Percentiles rank a stretch among this genome's conserved stretches.
Evolutionary conservation across 2,113 vertebrate species (phyloP).

Genomic region (Sinosuthora webbiana): DNA sequence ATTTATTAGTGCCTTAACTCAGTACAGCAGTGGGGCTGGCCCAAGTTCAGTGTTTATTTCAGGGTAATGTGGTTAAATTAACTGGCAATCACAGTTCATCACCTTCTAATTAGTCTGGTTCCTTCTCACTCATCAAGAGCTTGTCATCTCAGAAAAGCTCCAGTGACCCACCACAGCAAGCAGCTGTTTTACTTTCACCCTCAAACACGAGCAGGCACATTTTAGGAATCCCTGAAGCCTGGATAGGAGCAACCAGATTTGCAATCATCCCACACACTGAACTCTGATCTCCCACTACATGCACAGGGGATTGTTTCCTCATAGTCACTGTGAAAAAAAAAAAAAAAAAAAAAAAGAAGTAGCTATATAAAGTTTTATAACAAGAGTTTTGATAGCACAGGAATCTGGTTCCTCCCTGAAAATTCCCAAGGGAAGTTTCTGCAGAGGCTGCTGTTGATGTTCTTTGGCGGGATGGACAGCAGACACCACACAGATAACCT

Average conservation of each 20-base stretch:
- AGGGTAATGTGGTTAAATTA: background rate
- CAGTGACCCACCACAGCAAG: background rate
- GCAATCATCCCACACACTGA: background rate
- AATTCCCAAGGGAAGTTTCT: background rate
- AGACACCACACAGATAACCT: conserved; percentile 36
- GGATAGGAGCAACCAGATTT: background rate
- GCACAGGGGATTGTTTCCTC: background rate
- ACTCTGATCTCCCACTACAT: background rate
- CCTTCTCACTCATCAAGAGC: background rate
- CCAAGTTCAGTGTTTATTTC: background rate
- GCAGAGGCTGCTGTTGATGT: background rate
- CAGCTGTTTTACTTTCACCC: background rate
- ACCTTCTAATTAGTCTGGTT: background rate
- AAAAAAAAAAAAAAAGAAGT: background rate
- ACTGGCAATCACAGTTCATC: background rate
- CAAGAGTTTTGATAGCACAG: background rate
- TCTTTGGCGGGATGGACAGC: background rate
- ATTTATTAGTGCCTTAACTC: background rate
- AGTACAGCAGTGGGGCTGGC: background rate
- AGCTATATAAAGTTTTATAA: background rate
- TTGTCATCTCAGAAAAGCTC: background rate
- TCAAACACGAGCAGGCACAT: background rate
- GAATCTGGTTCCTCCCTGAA: background rate
- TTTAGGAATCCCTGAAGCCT: background rate
- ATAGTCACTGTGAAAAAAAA: background rate